Conservation (phyloP, 2,797 vertebrate species). For the Accipiter minullus region DNA sequence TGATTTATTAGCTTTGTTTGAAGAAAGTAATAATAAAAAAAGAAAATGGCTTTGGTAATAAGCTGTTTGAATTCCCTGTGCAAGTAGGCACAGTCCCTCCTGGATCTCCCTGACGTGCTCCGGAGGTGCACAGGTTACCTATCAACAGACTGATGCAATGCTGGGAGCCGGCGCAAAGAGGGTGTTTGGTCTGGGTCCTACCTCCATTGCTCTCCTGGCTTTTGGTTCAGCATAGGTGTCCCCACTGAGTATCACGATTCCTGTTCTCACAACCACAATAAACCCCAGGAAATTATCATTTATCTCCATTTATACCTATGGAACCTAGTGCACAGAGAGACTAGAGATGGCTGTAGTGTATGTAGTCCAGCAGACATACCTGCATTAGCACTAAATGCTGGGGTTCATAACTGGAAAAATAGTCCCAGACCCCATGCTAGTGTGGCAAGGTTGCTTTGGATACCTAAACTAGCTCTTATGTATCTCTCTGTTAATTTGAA, state of each 20-base stretch:
- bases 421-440: not conserved
- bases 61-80: conserved; percentile 65
- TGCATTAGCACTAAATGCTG: fast-evolving
- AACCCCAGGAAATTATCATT: not conserved
- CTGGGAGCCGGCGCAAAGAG: not conserved
- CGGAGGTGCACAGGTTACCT: not conserved
- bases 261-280: not conserved
- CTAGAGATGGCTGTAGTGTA: not conserved
- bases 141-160: not conserved
- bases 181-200: not conserved
- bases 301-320: not conserved
- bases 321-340: not conserved
- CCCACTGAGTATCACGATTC: not conserved
- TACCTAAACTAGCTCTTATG: not conserved
- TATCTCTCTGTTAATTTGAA: not conserved
- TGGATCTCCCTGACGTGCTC: conserved; percentile 39
- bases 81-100: conserved; percentile 60
- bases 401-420: not conserved
- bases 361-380: not conserved
- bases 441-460: not conserved
- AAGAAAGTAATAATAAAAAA: conserved; percentile 71
- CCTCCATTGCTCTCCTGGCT: not conserved
- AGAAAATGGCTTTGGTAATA: conserved; percentile 68
- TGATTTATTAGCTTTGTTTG: conserved; percentile 76
- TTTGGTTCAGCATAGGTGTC: not conserved